A percentile compares a stretch with the other conserved stretches of the same genome.
phyloP scores from a whole-genome alignment of 2,797 vertebrate genomes.

The Varecia variegata region DNA sequence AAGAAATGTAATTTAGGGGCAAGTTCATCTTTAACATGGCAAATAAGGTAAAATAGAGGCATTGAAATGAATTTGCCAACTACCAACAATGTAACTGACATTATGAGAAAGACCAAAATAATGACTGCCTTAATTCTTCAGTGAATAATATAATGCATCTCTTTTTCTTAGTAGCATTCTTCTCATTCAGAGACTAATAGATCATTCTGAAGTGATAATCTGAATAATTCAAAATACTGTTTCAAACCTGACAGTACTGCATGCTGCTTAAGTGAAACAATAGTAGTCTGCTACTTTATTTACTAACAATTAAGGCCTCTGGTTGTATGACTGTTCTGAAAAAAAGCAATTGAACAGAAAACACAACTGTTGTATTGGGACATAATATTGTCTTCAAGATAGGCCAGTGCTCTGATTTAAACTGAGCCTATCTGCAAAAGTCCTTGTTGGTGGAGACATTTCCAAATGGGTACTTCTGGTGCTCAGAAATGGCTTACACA shows the following conservation, averaged over 20 bases:
- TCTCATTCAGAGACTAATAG: background rate
- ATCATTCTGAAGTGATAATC: background rate
- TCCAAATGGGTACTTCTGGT: slow-evolving; percentile 56
- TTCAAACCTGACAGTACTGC: slow-evolving; percentile 54
- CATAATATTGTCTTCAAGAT: background rate
- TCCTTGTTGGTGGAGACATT: slow-evolving; percentile 21
- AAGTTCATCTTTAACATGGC: background rate
- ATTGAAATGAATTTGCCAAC: background rate
- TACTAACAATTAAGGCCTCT: slow-evolving; percentile 53
- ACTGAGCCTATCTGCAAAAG: slow-evolving; percentile 59
- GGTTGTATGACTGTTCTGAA: slow-evolving; percentile 47
- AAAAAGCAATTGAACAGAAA: slow-evolving; percentile 51
- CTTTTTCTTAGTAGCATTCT: background rate
- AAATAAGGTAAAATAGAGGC: background rate
- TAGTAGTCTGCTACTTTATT: slow-evolving; percentile 66
- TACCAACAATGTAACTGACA: background rate
- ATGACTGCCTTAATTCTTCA: background rate
- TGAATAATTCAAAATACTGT: slow-evolving; percentile 17
- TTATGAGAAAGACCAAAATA: background rate
- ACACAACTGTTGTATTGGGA: slow-evolving; percentile 35
- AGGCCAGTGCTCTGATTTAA: slow-evolving; percentile 50
- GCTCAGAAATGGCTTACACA: background rate
- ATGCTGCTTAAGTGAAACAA: slow-evolving; percentile 58
- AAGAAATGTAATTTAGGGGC: background rate
- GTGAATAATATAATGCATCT: background rate